Evolutionary conservation across 2,888 invertebrate genomes (phyloP).

Genomic region (Andrena dorsata): DNA sequence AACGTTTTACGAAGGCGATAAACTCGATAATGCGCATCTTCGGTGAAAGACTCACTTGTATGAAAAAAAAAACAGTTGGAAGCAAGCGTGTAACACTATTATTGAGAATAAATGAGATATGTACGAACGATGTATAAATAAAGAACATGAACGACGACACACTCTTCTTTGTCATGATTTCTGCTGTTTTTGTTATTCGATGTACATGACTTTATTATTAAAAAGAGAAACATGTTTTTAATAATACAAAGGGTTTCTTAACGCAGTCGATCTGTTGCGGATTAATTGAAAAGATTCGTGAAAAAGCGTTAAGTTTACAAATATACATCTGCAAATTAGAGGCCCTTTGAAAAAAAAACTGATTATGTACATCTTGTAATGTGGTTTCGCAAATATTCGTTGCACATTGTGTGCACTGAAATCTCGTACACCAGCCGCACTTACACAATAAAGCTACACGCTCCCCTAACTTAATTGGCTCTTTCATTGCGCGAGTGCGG

Average conservation of each 20-base stretch:
- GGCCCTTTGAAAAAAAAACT: neutral
- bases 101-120: conserved; percentile 77
- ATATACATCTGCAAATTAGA: conserved; percentile 18
- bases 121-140: conserved; percentile 81
- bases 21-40: conserved; percentile 75
- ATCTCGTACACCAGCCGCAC: too few relatives aligned
- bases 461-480: too few relatives aligned
- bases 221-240: neutral
- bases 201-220: neutral
- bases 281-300: neutral
- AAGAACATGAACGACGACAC: conserved; percentile 72
- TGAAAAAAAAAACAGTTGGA: conserved; percentile 57
- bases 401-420: too few relatives aligned
- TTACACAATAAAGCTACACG: too few relatives aligned
- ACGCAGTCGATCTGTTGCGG: neutral
- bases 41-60: conserved; percentile 71
- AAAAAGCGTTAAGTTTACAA: conserved; percentile 3
- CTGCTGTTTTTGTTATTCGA: neutral
- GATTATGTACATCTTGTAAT: conserved; percentile 16
- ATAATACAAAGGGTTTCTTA: neutral
- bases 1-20: conserved; percentile 80
- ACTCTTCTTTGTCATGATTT: conserved; percentile 25
- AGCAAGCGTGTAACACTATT: conserved; percentile 74
- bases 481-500: too few relatives aligned
- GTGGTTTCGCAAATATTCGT: too few relatives aligned